Percentiles rank a stretch among this genome's conserved stretches.
Evolutionary conservation across 2,888 invertebrate genomes (phyloP).

Genomic region (Dynastes tityus): DNA sequence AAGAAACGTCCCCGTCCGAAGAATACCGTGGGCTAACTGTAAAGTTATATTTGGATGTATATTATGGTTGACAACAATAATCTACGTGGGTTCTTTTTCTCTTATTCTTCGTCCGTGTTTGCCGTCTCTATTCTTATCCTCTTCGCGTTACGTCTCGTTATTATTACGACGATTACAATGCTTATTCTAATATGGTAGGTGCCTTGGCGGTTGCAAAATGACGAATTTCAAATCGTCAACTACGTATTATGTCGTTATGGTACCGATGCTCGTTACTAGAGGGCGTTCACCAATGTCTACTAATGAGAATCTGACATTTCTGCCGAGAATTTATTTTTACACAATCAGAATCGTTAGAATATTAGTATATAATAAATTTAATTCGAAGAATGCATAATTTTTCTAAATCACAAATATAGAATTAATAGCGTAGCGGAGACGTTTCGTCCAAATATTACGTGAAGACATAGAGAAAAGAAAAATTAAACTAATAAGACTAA

Average conservation of each 20-base stretch:
- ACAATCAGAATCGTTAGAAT: too few species aligned
- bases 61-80: constrained; percentile 7
- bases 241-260: background rate
- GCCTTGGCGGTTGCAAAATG: background rate
- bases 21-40: constrained; percentile 12
- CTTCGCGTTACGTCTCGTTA: background rate
- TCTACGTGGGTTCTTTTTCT: background rate
- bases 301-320: too few species aligned
- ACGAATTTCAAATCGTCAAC: background rate
- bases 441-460: too few species aligned
- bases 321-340: too few species aligned
- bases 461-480: too few species aligned
- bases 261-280: background rate
- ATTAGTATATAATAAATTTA: too few species aligned
- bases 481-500: too few species aligned
- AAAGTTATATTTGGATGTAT: constrained; percentile 24
- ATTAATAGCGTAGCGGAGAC: too few species aligned
- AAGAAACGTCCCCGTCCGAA: background rate
- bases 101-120: background rate
- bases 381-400: too few species aligned
- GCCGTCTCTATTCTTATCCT: background rate
- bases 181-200: constrained; percentile 4
- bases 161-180: background rate
- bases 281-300: too few species aligned
- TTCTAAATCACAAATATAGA: too few species aligned